Evolutionary conservation across 2,113 vertebrate species (phyloP), one percentile per base, ranked within the genome.

Genomic region (Aviceda subcristata): DNA sequence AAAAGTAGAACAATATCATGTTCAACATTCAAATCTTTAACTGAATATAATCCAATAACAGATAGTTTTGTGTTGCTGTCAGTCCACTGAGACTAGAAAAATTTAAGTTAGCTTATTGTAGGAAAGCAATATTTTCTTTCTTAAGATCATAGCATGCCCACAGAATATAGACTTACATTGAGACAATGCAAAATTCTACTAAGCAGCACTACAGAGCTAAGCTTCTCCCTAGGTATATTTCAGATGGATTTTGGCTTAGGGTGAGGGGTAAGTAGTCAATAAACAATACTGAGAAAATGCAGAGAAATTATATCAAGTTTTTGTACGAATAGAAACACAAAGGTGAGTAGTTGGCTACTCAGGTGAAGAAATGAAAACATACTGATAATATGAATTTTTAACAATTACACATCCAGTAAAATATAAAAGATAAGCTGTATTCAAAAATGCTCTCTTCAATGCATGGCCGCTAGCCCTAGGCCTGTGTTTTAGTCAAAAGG

Each of bases 391-490:
- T 4, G 14, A 41, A 2, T 10, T 85, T 68, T 80, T 68, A 59
- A 68, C 23, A 26, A 41, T 74, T 74, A 46, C 4, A 23, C 22
- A 56, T 60, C 17, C 46, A 68, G 17, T 59, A 39, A 88, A 88
- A 53, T 27, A 22, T 11, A 41, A 53, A 68, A 68, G 23, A 39
- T 38, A 2, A 62, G 7, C 16, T 84, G 7, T 57, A 73, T 22
- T 80, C 45, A 24, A 48, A 91, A 74, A 43, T 12, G 4, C 2
- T 85, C 19, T 55, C 9, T 84, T 27, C 18, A 71, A 22, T 18
- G 11, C 1, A 0, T 50, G 11, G 10, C 36, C 36, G 1, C 29
- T 12, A 46, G 53, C 5, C 63, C 32, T 39, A 36, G 6, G 9
- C 38, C 24, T 74, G 15, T 53, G 41, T 21, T 86, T 34, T 36